Evolutionary conservation across 1,140 invertebrate species (phyloP), one percentile per base, ranked within the genome.

Genomic region (Oncopodura yosiiana): DNA sequence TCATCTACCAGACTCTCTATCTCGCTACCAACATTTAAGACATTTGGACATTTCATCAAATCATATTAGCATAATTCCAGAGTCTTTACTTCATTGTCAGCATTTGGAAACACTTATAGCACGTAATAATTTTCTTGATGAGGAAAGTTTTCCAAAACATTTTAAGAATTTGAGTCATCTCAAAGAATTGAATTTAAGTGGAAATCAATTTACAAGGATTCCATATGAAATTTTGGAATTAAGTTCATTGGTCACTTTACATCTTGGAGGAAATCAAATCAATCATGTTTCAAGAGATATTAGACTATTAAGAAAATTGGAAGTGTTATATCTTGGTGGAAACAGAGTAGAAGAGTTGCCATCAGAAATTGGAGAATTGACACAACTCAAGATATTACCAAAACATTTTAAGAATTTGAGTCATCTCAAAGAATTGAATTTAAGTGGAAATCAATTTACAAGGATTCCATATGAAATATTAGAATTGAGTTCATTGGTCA

Each of bases 291-390:
- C 86, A 21, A 81, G 81, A 68, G 81, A 85, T 60, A 82, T 96
- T 52, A 81, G 81, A 74, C 81, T 81, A 72, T 71, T 95, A 58
- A 77, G 78, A 68, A 78, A 80, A 66, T 77, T 97, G 61, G 84
- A 91, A 68, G 78, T 94, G 26, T 71, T 97, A 11, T 93, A 91
- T 42, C 73, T 98, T 62, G 94, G 92, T 49, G 91, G 91, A n/a
- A 98, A 98, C 71, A 71, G 79, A 66, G 74, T 98, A 53, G 76
- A 73, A 2, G 87, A 93, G 61, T 82, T 98, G 4, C 94, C 94
- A 0, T 81, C 83, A 16, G 81, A 87, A 39, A 75, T 98, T 16
- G 92, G 93, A 0, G 72, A 80, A 34, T 72, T 98, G 3, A 80
- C 77, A 39, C 71, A 79, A 19, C 74, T 98, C 12, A 84, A 89